Percentiles rank a stretch among this genome's conserved stretches.
phyloP scores from a whole-genome alignment of 2,797 vertebrate genomes.

The Malurus splendens region DNA sequence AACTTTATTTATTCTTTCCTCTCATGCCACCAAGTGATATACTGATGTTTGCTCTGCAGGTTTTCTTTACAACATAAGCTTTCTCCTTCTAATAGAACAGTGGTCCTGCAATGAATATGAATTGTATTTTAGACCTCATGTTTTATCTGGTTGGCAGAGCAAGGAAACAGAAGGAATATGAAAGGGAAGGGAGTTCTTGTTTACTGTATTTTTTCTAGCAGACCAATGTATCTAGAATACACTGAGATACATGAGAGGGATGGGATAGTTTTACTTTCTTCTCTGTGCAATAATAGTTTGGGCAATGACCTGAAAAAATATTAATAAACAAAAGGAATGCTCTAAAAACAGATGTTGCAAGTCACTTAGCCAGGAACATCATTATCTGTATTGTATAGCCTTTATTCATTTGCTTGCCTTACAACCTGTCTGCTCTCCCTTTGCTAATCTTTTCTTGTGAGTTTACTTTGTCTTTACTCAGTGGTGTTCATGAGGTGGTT shows the following conservation, averaged over 20 bases:
- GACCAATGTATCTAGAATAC: background rate
- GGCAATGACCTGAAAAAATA: background rate
- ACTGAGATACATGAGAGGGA: background rate
- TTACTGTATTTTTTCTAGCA: background rate
- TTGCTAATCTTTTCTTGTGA: background rate
- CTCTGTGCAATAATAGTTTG: background rate
- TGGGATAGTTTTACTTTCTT: background rate
- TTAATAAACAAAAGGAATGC: background rate
- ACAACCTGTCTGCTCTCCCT: background rate
- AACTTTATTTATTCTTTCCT: background rate
- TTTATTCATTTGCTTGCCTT: background rate
- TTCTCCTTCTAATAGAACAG: background rate
- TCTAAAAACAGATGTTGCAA: background rate
- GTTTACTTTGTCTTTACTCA: background rate
- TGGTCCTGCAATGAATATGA: background rate
- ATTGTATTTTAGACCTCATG: background rate
- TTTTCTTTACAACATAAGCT: background rate
- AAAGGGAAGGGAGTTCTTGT: background rate
- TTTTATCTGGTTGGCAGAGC: background rate
- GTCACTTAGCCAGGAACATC: background rate
- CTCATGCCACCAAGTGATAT: background rate
- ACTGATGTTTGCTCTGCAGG: background rate
- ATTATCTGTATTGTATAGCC: background rate
- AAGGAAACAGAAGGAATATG: background rate
- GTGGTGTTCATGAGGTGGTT: accelerated